These are phyloP conservation scores for Drosophila infuscata DNA, from an alignment of 2,888 invertebrate genomes.

Conservation along the genomic window DNA sequence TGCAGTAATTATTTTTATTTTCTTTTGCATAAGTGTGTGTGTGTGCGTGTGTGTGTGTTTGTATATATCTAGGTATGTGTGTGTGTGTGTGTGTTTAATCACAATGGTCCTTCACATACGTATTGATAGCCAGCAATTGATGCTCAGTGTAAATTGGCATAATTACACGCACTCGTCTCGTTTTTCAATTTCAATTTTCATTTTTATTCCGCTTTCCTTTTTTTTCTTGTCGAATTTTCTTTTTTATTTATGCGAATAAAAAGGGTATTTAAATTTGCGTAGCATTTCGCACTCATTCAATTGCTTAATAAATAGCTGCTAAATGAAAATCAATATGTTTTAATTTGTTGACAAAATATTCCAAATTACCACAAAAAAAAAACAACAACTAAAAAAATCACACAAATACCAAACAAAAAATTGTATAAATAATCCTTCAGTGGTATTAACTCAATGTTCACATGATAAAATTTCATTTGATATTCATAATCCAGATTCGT, in stretches of 20 bases:
- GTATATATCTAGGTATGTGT: constrained; percentile 9
- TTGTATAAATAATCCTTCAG: not conserved
- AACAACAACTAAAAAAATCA: not conserved
- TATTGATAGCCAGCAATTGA: constrained; percentile 22
- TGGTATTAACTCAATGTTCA: not conserved
- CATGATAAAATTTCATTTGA: constrained; percentile 4
- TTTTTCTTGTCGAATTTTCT: not conserved
- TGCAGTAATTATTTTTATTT: constrained; percentile 1
- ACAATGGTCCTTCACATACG: constrained; percentile 24
- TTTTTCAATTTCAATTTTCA: not conserved
- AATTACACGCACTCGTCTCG: constrained; percentile 40
- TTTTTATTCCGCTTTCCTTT: constrained; percentile 6
- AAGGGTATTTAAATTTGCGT: constrained; percentile 12
- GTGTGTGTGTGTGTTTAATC: constrained; percentile 18
- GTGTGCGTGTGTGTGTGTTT: not conserved
- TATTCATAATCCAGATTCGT: constrained; percentile 1
- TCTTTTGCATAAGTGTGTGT: not conserved
- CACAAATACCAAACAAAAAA: not conserved
- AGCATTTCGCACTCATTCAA: not conserved
- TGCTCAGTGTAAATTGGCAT: constrained; percentile 54
- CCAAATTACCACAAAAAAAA: not conserved
- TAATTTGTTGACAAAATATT: not conserved
- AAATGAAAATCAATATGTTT: not conserved
- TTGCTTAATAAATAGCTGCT: too few species aligned
- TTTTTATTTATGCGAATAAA: not conserved